These are phyloP conservation scores for Turritopsis dohrnii DNA, from an alignment of 30 jellyfish, hydroid and myxozoan species.

Conservation along the genomic window DNA sequence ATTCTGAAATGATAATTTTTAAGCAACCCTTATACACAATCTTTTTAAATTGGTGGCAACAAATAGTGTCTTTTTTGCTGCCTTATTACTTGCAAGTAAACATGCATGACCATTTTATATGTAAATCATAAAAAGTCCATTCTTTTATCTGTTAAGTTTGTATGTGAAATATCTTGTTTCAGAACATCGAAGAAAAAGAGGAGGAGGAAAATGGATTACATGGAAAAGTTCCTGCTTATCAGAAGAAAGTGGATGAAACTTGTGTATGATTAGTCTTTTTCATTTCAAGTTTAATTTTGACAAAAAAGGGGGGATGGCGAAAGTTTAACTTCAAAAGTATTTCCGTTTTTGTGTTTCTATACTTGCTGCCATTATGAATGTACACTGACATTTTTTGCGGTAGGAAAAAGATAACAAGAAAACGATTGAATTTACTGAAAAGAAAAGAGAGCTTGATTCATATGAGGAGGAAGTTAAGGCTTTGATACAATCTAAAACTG, in stretches of 20 bases:
- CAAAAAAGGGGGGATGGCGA: slow-evolving; percentile 3
- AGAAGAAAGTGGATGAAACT: slow-evolving; percentile 50
- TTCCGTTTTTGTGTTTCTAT: background rate
- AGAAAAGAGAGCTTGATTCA: slow-evolving; percentile 16
- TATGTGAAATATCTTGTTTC: background rate
- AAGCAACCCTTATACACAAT: too few species aligned
- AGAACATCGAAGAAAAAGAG: slow-evolving; percentile 53
- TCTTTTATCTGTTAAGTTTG: background rate
- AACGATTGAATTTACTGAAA: slow-evolving; percentile 22
- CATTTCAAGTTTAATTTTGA: background rate
- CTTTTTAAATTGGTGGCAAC: too few species aligned
- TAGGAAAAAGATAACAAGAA: slow-evolving; percentile 30
- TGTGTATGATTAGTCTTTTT: slow-evolving; percentile 41
- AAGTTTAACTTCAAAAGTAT: background rate
- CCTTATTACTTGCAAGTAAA: too few species aligned
- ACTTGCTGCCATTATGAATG: background rate
- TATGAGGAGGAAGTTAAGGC: slow-evolving; percentile 41
- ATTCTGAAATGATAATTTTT: too few species aligned
- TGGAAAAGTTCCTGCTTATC: slow-evolving; percentile 49
- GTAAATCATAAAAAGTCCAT: background rate
- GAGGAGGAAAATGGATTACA: slow-evolving; percentile 30
- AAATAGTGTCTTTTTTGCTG: too few species aligned
- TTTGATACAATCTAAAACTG: slow-evolving; percentile 31
- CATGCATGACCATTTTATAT: background rate
- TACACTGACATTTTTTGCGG: background rate